Percentiles rank a stretch among this genome's conserved stretches.
These are phyloP conservation scores for Drosophila sucinea DNA, from an alignment of 1,140 invertebrate species.

Conservation along the genomic window DNA sequence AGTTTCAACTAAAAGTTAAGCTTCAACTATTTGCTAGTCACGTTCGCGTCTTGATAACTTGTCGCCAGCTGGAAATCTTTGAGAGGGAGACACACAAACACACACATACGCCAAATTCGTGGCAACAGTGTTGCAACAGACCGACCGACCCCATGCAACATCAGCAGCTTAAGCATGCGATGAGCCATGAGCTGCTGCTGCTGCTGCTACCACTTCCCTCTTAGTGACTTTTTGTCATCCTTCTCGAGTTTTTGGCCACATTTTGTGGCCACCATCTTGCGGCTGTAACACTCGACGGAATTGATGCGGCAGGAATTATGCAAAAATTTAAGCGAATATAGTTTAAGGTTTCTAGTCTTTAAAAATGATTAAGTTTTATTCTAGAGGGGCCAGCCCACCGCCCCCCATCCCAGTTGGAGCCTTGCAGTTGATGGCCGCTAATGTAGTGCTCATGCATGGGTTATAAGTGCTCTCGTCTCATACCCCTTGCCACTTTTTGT, in stretches of 20 bases:
- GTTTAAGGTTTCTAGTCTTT: not conserved
- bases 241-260: constrained; percentile 12
- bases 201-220: not conserved
- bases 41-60: constrained; percentile 78
- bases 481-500: constrained; percentile 14
- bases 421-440: constrained; percentile 22
- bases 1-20: constrained; percentile 66
- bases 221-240: constrained; percentile 12
- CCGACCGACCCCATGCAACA: not conserved
- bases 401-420: not conserved
- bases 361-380: not conserved
- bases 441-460: constrained; percentile 16
- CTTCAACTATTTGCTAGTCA: constrained; percentile 75
- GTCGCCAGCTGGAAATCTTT: constrained; percentile 78
- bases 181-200: constrained; percentile 13
- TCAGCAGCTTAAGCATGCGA: constrained; percentile 30
- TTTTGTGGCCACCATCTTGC: constrained; percentile 17
- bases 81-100: constrained; percentile 27
- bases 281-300: not conserved
- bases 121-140: constrained; percentile 70
- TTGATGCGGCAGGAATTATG: constrained; percentile 6
- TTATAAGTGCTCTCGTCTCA: constrained; percentile 6
- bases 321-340: constrained; percentile 10
- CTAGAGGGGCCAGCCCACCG: not conserved
- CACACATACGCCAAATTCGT: not conserved